Evolutionary conservation across 2,113 vertebrate genomes (phyloP), one percentile per base, ranked within the genome.

Genomic region (Oxyruncus cristatus): DNA sequence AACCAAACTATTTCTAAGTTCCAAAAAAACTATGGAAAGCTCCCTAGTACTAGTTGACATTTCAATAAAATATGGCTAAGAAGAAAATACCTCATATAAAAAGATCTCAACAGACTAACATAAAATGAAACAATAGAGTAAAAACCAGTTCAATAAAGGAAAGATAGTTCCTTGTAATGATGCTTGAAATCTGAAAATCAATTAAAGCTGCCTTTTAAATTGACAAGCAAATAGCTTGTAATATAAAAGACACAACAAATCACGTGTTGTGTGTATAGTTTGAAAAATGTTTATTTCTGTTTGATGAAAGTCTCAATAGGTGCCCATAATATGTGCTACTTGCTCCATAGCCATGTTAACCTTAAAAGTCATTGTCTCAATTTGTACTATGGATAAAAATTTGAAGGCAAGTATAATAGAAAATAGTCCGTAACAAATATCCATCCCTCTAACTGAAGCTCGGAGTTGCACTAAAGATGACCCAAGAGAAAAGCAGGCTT

Each of bases 21-120:
- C 98, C 72, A 97, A 97, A 98, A 98, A 96, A 93, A 26, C 85
- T 71, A 59, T 78, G 88, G 93, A 92, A 96, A 93, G 86, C 97
- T 95, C 32, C 77, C 85, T 85, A 88, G 80, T 92, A 91, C 78
- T 88, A 90, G 97, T 88, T 97, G 97, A 97, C 83, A 97, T 97
- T 98, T 98, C 95, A 97, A 93, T 98, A 97, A 98, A 97, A 97
- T 97, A 93, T 82, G 79, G 83, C 95, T 98, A 96, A 96, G 95
- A 94, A 97, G 94, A 97, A 97, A 98, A 97, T 96, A 67, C 46
- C 83, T 96, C 63, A 49, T 88, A 92, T 97, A 96, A 97, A 95
- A 94, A 95, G 77, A 95, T 94, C 89, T 96, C 89, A 77, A 24
- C 89, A 96, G 92, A 83, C 61, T 94, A 92, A 91, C 5, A 39